These are phyloP conservation scores for Saccostrea glomerata DNA, from an alignment of 1,140 invertebrate species.

Conservation along the genomic window DNA sequence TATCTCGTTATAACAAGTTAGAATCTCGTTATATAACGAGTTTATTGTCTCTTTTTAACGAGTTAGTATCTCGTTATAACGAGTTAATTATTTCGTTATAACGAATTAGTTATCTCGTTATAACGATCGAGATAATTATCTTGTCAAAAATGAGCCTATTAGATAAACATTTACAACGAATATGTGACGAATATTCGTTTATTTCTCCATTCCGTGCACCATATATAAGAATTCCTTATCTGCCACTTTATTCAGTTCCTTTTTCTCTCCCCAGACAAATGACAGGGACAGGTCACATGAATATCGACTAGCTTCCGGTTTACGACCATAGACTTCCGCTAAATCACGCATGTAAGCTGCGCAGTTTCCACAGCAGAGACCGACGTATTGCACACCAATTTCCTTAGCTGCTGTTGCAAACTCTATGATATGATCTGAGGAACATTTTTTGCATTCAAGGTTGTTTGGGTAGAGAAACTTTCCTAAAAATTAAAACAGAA, in stretches of 20 bases:
- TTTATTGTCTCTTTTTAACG: too few species aligned
- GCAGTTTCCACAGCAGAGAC: constrained; percentile 67
- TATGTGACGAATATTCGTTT: neutral
- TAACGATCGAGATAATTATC: too few species aligned
- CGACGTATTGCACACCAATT: constrained; percentile 66
- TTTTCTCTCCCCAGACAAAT: constrained; percentile 40
- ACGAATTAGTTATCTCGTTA: too few species aligned
- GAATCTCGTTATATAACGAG: too few species aligned
- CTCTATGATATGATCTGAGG: constrained; percentile 54
- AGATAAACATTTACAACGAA: too few species aligned
- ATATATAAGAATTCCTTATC: neutral
- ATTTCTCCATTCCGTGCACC: neutral
- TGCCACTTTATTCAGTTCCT: neutral
- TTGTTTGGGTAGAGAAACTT: constrained; percentile 32
- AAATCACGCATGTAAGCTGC: constrained; percentile 58
- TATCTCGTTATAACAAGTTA: too few species aligned
- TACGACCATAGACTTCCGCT: constrained; percentile 58
- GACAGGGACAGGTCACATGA: constrained; percentile 47
- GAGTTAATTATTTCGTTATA: too few species aligned
- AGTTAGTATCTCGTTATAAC: too few species aligned
- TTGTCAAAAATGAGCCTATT: too few species aligned
- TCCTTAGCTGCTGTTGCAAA: constrained; percentile 59
- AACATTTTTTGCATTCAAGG: constrained; percentile 40
- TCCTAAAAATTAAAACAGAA: neutral
- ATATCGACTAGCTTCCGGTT: constrained; percentile 54